Evolutionary conservation across 37 sponge, comb jelly and placozoan genomes (phyloP).

Genomic region (Mnemiopsis leidyi): DNA sequence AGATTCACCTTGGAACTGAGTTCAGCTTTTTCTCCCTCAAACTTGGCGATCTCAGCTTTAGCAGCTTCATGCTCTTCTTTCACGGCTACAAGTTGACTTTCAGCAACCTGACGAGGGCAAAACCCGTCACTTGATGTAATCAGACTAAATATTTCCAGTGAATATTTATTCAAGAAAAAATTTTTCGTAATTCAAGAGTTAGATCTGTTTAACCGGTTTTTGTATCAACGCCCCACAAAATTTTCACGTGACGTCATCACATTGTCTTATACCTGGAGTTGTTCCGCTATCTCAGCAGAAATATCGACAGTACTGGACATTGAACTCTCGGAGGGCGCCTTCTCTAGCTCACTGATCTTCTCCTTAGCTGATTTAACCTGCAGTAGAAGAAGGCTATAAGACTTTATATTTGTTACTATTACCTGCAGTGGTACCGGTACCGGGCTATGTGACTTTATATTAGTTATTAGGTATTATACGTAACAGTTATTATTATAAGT

Average conservation of each 20-base stretch:
- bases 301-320: constrained; percentile 62
- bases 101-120: background rate
- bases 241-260: background rate
- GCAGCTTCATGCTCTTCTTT: background rate
- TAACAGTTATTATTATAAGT: too few relatives aligned
- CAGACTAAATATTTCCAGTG: too few relatives aligned
- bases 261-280: constrained; percentile 10
- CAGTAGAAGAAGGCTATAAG: too few relatives aligned
- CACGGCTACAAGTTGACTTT: constrained; percentile 1
- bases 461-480: too few relatives aligned
- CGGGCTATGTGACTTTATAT: too few relatives aligned
- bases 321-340: constrained; percentile 43
- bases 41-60: background rate
- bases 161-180: too few relatives aligned
- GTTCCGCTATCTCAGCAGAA: constrained; percentile 39
- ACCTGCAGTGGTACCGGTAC: too few relatives aligned
- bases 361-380: constrained; percentile 46
- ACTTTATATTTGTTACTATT: too few relatives aligned
- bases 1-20: background rate
- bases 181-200: too few relatives aligned
- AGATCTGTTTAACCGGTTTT: too few relatives aligned
- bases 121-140: background rate
- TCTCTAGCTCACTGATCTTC: constrained; percentile 20
- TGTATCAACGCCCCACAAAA: too few relatives aligned
- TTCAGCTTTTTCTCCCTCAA: background rate